Base-by-base conservation (phyloP, 2,797 vertebrate species). In the Picus viridis region DNA sequence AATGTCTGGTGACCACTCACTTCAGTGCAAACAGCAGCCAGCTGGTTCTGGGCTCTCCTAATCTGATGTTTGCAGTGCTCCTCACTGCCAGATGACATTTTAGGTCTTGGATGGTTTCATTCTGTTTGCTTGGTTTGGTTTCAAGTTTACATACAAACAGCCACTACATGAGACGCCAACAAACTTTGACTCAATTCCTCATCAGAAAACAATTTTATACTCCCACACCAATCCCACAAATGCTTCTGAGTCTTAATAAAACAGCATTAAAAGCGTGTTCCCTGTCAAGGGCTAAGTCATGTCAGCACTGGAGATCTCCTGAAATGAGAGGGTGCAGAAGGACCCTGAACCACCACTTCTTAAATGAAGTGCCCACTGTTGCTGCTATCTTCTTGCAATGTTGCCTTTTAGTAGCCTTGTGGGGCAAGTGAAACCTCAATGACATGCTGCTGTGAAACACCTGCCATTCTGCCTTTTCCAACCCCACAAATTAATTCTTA, bases 201-300 rank as follows among this genome's bases (percentile, higher is more conserved):
- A 95, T 95, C 83, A 81, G 73, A 96, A 96, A 94, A 72, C 32
- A 76, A 94, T 85, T 95, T 75, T 39, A 20, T 72, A 61, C 95
- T 94, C 96, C 92, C 96, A 96, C 96, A 81, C 88, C 65, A 83
- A 91, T 70, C 89, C 89, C 88, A 77, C 84, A 93, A 91, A 95
- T 47, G 73, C 85, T 76, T 96, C 74, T 91, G 93, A 94, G 92
- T 95, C 72, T 89, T 67, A 86, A 70, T 83, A 88, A 96, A 73
- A 56, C 83, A 89, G 67, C 67, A 16, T 83, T 67, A 86, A 92
- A 86, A 77, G 74, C 16, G 3, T 36, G 20, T 19, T 93, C 51
- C 51, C n/a, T 47, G 7, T 49, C 17, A 61, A 68, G 61, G 41
- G 74, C 61, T 59, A 30, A 68, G 56, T 47, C 73, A 5, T 57